A percentile compares a stretch with the other conserved stretches of the same genome.
Evolutionary conservation across 2,888 invertebrate species (phyloP).

Genomic region (Drosophila melanosoma): DNA sequence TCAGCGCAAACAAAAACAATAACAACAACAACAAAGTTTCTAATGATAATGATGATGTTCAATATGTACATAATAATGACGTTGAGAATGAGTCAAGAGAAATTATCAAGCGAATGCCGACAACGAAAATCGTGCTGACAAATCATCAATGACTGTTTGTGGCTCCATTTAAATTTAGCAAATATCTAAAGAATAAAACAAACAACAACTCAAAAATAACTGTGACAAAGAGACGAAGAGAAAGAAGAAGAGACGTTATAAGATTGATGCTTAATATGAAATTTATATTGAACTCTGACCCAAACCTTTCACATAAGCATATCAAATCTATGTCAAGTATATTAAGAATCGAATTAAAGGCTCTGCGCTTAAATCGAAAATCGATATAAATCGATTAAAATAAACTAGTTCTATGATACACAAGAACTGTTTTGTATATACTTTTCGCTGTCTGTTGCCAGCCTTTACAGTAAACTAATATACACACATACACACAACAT

Average conservation of each 20-base stretch:
- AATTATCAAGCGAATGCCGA: conserved; percentile 35
- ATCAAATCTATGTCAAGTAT: not conserved
- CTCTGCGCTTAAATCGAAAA: not conserved
- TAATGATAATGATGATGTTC: conserved; percentile 25
- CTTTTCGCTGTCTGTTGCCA: not conserved
- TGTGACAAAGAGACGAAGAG: conserved; percentile 23
- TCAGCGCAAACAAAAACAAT: conserved; percentile 12
- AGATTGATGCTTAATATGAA: not conserved
- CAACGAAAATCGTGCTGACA: conserved; percentile 56
- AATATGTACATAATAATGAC: conserved; percentile 10
- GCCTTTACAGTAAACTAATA: not conserved
- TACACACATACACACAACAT: not conserved
- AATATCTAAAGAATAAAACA: conserved; percentile 27
- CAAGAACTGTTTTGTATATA: not conserved
- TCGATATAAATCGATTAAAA: not conserved
- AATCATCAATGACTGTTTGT: conserved; percentile 69
- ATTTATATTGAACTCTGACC: not conserved
- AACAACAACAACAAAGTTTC: not conserved
- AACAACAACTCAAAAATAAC: conserved; percentile 30
- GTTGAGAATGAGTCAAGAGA: conserved; percentile 27
- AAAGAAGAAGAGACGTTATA: conserved; percentile 17
- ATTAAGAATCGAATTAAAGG: not conserved
- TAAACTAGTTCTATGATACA: not conserved
- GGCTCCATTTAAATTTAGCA: conserved; percentile 69
- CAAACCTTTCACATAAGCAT: too few relatives aligned